Base-by-base conservation (phyloP, 2,113 vertebrate species). In the Ranitomeya variabilis region DNA sequence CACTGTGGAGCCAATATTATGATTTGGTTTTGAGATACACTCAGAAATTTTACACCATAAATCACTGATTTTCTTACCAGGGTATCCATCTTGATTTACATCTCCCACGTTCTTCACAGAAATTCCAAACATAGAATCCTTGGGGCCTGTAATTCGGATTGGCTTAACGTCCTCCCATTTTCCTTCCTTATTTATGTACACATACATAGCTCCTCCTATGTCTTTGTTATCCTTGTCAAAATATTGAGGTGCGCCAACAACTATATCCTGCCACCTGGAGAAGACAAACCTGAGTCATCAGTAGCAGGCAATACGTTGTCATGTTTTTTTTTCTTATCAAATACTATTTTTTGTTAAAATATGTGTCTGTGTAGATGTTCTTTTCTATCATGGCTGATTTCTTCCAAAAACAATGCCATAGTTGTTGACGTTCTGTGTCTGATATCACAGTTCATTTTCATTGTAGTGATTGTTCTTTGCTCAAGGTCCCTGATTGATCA, bases 71-170 rank as follows among this genome's bases (percentile, higher is more conserved):
- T 80, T 23, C 89, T 93, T 86, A 98, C 99, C 99, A 93, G 95
- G 91, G 78, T 95, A 99, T 13, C 96, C 96, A 0, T 99, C 99
- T 92, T 96, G 96, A 93, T 99, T 99, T 88, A 98, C 13, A 79
- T 99, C 98, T 1, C 98, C 98, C 2, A 99, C 94, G 78, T 96
- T 97, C 92, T 98, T 95, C 78, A 99, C 98, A 0, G 97, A 95
- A 87, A 99, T 94, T 64, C 99, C 99, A 91, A 99, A 99, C 99
- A 99, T 99, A 0, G 99, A 99, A 91, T 97, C 95, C 52, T 96
- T 96, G 83, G 95, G 96, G 89, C 99, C 99, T 0, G 96, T 96
- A 2, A 99, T 93, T 82, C 96, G 96, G 45, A 96, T 66, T 0
- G 97, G 97, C 81, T 91, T 95, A 80, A 96, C 92, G 0, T 93